Evolutionary conservation across 2,797 vertebrate species (phyloP).

Genomic region (Microctenopoma steveboyesi): DNA sequence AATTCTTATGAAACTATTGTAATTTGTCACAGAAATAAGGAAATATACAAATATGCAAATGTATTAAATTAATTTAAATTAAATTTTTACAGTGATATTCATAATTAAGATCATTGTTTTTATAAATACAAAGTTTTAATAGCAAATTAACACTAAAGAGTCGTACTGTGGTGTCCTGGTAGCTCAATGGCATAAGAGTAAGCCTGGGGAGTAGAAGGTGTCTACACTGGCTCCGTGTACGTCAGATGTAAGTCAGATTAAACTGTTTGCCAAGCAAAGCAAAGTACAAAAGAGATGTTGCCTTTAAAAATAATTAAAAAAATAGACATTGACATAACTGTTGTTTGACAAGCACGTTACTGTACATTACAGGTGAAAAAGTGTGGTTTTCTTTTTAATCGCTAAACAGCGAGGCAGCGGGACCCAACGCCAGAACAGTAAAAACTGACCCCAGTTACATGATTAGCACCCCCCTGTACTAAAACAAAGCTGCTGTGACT

Average conservation of each 20-base stretch:
- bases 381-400: conserved; percentile 7
- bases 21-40: not conserved
- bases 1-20: not conserved
- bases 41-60: no score
- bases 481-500: conserved; percentile 37
- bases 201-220: no score
- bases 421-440: conserved; percentile 2
- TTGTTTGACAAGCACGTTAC: not conserved
- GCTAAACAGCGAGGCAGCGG: conserved; percentile 2
- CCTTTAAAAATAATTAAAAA: not conserved
- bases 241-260: no score
- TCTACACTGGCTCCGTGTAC: no score
- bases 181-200: no score
- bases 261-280: no score
- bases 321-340: not conserved
- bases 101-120: not conserved
- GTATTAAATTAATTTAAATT: not conserved
- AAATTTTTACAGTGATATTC: not conserved
- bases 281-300: no score
- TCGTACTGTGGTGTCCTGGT: no score
- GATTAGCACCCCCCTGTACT: conserved; percentile 17
- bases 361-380: not conserved
- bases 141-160: no score
- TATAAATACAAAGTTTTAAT: no score
- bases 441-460: conserved; percentile 29